A percentile compares a stretch with the other conserved stretches of the same genome.
These are phyloP conservation scores for Eupithecia exiguata DNA, from an alignment of 2,888 invertebrate species.

Conservation along the genomic window DNA sequence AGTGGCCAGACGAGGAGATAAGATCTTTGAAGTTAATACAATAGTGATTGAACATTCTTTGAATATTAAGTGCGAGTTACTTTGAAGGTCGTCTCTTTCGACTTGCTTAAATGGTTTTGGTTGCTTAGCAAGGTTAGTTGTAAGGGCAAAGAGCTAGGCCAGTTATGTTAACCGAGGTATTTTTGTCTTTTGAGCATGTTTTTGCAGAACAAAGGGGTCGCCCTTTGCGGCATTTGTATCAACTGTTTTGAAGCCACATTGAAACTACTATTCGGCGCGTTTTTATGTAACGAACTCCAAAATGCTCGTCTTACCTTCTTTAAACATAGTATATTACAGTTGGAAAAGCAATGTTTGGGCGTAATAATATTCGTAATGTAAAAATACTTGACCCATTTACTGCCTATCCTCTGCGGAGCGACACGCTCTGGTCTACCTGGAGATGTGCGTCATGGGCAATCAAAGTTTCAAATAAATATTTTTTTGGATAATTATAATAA, in stretches of 20 bases:
- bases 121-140: background rate
- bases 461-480: too few relatives aligned
- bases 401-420: too few relatives aligned
- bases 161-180: background rate
- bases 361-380: too few relatives aligned
- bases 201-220: background rate
- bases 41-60: conserved; percentile 44
- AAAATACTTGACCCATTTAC: too few relatives aligned
- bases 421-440: too few relatives aligned
- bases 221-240: background rate
- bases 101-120: background rate
- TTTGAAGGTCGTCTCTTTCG: conserved; percentile 8
- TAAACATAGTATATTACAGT: too few relatives aligned
- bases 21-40: conserved; percentile 49
- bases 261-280: background rate
- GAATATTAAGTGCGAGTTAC: conserved; percentile 14
- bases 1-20: conserved; percentile 47
- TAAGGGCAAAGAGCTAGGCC: background rate
- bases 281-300: background rate
- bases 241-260: background rate
- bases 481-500: too few relatives aligned
- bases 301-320: background rate
- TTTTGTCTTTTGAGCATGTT: background rate
- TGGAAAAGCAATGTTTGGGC: too few relatives aligned
- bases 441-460: too few relatives aligned